Evolutionary conservation across 2,888 invertebrate genomes (phyloP).

Genomic region (Molanna angustata): DNA sequence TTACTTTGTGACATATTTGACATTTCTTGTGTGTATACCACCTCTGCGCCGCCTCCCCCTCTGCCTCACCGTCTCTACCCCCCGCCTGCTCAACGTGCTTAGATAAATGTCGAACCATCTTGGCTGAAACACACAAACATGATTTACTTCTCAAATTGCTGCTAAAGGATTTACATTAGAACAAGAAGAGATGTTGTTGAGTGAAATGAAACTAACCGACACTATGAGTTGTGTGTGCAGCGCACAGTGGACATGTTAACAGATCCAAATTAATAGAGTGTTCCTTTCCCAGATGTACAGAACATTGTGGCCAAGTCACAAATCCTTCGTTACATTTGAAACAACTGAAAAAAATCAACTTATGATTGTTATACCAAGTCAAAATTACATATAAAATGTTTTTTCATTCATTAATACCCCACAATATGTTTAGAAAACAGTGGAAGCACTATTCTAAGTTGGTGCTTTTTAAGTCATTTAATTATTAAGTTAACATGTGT

Average conservation of each 20-base stretch:
- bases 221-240: slow-evolving; percentile 53
- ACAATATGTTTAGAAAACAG: too few species aligned
- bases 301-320: slow-evolving; percentile 62
- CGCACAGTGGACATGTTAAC: slow-evolving; percentile 57
- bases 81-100: slow-evolving; percentile 13
- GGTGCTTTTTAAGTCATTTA: too few species aligned
- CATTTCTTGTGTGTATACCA: slow-evolving; percentile 65
- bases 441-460: too few species aligned
- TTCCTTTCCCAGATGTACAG: slow-evolving; percentile 65
- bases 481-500: too few species aligned
- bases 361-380: too few species aligned
- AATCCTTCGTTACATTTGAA: slow-evolving; percentile 52
- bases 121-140: slow-evolving; percentile 40
- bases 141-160: too few species aligned
- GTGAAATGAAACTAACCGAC: slow-evolving; percentile 39
- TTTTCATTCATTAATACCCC: too few species aligned
- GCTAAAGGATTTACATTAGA: neutral
- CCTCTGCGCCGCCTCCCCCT: slow-evolving; percentile 33
- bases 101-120: slow-evolving; percentile 59
- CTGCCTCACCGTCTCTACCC: neutral
- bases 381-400: too few species aligned
- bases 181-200: slow-evolving; percentile 2
- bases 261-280: slow-evolving; percentile 62
- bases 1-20: slow-evolving; percentile 57
- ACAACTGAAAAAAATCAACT: slow-evolving; percentile 51